phyloP scores from a whole-genome alignment of 1,140 invertebrate genomes.

The Lepidotrigona ventralis region DNA sequence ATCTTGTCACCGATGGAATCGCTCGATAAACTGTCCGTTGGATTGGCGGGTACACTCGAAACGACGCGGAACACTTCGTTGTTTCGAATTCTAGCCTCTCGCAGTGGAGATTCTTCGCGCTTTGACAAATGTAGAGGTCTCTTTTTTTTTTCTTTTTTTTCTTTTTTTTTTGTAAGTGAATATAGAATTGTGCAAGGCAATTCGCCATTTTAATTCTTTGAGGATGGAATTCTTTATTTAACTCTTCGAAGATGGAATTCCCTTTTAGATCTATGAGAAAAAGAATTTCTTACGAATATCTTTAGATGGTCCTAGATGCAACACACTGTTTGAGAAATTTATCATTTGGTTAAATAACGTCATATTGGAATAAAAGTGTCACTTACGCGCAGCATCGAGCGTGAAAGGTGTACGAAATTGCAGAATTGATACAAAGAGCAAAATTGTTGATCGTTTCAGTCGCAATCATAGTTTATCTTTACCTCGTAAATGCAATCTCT shows the following conservation, averaged over 20 bases:
- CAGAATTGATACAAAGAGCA: too few relatives aligned
- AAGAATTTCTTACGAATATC: too few relatives aligned
- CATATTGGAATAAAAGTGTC: not conserved
- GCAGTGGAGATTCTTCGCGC: too few relatives aligned
- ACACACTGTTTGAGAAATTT: too few relatives aligned
- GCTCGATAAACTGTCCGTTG: slow-evolving; percentile 1
- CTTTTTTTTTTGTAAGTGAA: not conserved
- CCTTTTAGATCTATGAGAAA: not conserved
- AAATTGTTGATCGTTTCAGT: too few relatives aligned
- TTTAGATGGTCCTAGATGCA: not conserved
- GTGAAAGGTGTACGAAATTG: not conserved
- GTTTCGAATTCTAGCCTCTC: not conserved
- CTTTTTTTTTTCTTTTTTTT: not conserved
- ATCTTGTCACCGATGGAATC: not conserved
- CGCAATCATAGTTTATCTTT: too few relatives aligned
- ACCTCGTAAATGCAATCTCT: not conserved
- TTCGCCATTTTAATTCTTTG: not conserved
- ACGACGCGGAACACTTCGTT: not conserved
- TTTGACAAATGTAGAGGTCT: not conserved
- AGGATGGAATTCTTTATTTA: not conserved
- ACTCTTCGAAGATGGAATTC: not conserved
- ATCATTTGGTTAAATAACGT: not conserved
- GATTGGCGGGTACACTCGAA: not conserved
- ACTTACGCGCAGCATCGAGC: not conserved
- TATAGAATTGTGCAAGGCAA: not conserved